Conservation (phyloP, 1,140 invertebrate species). For the Acromyrmex echinatior region DNA sequence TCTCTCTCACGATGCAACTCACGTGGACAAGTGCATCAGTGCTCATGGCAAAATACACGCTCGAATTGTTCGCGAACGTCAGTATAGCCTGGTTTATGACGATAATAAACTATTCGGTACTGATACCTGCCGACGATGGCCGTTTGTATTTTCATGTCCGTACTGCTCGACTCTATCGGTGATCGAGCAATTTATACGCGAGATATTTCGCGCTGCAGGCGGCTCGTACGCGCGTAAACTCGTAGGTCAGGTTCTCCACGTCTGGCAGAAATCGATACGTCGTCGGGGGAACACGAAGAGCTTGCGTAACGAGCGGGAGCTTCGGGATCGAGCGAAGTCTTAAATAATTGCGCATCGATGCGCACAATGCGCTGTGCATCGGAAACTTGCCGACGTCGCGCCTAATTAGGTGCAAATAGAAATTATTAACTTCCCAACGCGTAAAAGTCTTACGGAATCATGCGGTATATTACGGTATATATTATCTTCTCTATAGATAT, state of each 20-base stretch:
- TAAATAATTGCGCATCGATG: slow-evolving; percentile 57
- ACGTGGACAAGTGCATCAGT: slow-evolving; percentile 3
- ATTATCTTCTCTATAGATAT: background rate
- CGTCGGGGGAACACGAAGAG: slow-evolving; percentile 52
- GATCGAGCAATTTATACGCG: slow-evolving; percentile 72
- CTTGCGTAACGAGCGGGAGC: slow-evolving; percentile 49
- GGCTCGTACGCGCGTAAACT: slow-evolving; percentile 51
- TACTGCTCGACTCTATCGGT: slow-evolving; percentile 44
- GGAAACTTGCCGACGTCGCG: slow-evolving; percentile 34
- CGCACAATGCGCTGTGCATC: slow-evolving; percentile 41
- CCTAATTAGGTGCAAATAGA: slow-evolving; percentile 28
- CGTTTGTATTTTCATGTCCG: slow-evolving; percentile 70
- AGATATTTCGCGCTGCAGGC: slow-evolving; percentile 55
- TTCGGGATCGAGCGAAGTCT: slow-evolving; percentile 44
- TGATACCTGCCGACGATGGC: slow-evolving; percentile 70
- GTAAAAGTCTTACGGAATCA: slow-evolving; percentile 6
- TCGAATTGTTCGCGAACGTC: slow-evolving; percentile 45
- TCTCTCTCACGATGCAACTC: background rate
- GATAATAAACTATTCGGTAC: slow-evolving; percentile 72
- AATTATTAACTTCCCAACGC: slow-evolving; percentile 28
- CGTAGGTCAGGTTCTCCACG: slow-evolving; percentile 61
- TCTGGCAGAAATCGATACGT: slow-evolving; percentile 67
- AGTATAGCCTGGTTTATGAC: slow-evolving; percentile 64
- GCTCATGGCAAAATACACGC: slow-evolving; percentile 50
- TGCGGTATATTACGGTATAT: background rate